phyloP scores from a whole-genome alignment of 1,140 invertebrate species.

The Anoplophora glabripennis region DNA sequence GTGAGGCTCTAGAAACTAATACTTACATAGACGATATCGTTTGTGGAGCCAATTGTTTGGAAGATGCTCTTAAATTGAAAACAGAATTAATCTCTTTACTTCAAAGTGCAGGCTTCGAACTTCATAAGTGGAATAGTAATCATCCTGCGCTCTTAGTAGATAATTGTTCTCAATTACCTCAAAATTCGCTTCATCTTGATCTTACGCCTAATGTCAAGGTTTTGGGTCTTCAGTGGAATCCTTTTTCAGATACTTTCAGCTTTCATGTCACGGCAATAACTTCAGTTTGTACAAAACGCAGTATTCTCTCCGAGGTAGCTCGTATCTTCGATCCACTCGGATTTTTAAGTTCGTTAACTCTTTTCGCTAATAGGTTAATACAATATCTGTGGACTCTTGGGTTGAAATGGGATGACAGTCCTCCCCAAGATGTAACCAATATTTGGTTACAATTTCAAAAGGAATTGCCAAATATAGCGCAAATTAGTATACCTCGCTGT shows the following conservation, averaged over 20 bases:
- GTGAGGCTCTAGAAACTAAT: constrained; percentile 10
- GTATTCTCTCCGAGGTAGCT: constrained; percentile 37
- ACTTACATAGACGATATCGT: constrained; percentile 31
- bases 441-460: constrained; percentile 29
- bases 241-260: not conserved
- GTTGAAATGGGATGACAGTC: constrained; percentile 40
- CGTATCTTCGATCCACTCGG: constrained; percentile 43
- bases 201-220: not conserved
- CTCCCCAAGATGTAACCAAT: constrained; percentile 22
- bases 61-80: not conserved
- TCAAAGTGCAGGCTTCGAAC: not conserved
- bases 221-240: constrained; percentile 8
- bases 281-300: constrained; percentile 33
- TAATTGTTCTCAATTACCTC: not conserved
- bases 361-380: constrained; percentile 41
- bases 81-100: not conserved
- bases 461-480: not conserved
- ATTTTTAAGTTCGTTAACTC: constrained; percentile 38
- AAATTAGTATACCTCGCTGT: not conserved
- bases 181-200: not conserved
- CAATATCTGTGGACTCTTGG: constrained; percentile 43
- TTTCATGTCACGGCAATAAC: not conserved
- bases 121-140: constrained; percentile 6
- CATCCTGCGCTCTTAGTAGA: not conserved
- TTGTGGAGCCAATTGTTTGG: not conserved